These are phyloP conservation scores for Petrosia ficiformis DNA, from an alignment of 37 sponge, comb jelly and placozoan genomes.

Conservation along the genomic window DNA sequence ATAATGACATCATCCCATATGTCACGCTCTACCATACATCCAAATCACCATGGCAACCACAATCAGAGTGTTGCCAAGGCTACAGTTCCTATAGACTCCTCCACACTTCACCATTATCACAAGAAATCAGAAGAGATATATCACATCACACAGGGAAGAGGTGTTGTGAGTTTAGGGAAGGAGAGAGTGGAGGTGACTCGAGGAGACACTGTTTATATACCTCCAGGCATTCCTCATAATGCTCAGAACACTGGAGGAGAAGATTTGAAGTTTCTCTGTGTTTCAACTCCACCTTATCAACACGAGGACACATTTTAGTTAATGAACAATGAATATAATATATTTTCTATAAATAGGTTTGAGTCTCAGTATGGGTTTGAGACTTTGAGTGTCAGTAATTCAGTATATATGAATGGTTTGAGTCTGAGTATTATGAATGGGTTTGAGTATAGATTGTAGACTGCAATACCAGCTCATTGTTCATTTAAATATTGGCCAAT, in stretches of 20 bases:
- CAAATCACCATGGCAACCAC: constrained; percentile 10
- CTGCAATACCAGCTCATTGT: no score
- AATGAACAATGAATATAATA: not conserved
- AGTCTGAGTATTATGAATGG: no score
- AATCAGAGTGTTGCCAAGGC: constrained; percentile 11
- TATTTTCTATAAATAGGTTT: no score
- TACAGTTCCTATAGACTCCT: not conserved
- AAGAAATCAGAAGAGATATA: constrained; percentile 7
- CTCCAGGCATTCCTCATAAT: not conserved
- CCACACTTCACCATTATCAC: constrained; percentile 1
- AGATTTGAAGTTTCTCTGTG: constrained; percentile 2
- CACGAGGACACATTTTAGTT: constrained; percentile 2
- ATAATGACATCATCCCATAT: no score
- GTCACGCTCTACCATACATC: no score
- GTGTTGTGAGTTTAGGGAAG: constrained; percentile 1
- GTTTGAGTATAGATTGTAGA: no score
- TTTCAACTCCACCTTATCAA: constrained; percentile 6
- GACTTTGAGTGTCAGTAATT: no score
- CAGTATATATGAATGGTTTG: no score
- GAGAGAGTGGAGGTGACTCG: not conserved
- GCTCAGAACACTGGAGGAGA: constrained; percentile 2
- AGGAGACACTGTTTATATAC: constrained; percentile 20
- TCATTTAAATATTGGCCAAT: no score
- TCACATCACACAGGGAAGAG: constrained; percentile 18
- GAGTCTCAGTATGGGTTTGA: no score